phyloP scores from a whole-genome alignment of 2,888 invertebrate species.

The Scaptomyza tumidula region DNA sequence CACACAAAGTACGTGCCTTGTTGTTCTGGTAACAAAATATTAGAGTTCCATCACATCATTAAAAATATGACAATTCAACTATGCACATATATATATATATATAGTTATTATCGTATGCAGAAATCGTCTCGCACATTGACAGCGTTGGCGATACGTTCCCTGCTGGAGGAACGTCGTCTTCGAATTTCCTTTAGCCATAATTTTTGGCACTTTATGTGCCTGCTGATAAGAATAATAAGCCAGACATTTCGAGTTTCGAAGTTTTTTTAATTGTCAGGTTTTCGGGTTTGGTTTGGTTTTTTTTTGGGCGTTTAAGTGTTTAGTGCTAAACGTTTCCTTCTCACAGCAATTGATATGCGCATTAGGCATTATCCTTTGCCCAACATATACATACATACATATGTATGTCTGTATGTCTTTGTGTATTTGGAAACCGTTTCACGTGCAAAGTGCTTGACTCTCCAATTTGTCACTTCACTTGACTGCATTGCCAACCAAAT shows the following conservation, averaged over 20 bases:
- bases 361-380: slow-evolving; percentile 57
- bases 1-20: background rate
- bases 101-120: slow-evolving; percentile 10
- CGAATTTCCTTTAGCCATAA: slow-evolving; percentile 73
- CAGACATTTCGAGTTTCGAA: slow-evolving; percentile 30
- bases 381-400: background rate
- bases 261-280: slow-evolving; percentile 4
- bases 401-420: background rate
- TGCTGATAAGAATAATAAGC: slow-evolving; percentile 63
- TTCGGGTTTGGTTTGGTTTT: slow-evolving; percentile 10
- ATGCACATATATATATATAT: too few species aligned
- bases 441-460: slow-evolving; percentile 51
- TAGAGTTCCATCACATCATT: slow-evolving; percentile 2
- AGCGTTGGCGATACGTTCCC: slow-evolving; percentile 1
- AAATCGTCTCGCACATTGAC: slow-evolving; percentile 24
- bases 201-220: slow-evolving; percentile 74
- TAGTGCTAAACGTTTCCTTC: slow-evolving; percentile 69
- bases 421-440: slow-evolving; percentile 52
- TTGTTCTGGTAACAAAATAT: slow-evolving; percentile 5
- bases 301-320: slow-evolving; percentile 54
- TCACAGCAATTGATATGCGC: slow-evolving; percentile 57
- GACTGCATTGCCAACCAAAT: slow-evolving; percentile 32
- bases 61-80: slow-evolving; percentile 13
- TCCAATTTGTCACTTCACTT: slow-evolving; percentile 66
- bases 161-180: slow-evolving; percentile 8